These are phyloP conservation scores for Bubo scandiacus DNA, from an alignment of 2,113 vertebrate genomes.

Conservation along the genomic window DNA sequence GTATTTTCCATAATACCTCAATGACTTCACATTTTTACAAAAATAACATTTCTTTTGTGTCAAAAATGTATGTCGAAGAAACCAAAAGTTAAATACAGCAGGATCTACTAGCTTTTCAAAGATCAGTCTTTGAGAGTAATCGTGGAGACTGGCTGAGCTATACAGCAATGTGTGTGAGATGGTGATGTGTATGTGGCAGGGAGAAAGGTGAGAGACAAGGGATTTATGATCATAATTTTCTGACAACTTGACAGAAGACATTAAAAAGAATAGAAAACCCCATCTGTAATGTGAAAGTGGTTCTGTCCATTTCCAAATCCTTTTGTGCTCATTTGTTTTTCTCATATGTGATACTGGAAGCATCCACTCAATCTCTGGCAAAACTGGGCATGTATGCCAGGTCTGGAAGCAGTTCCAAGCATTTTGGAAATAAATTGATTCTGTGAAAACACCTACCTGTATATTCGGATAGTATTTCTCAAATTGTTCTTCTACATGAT, in stretches of 20 bases:
- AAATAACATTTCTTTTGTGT: background rate
- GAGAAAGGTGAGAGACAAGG: background rate
- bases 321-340: background rate
- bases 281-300: background rate
- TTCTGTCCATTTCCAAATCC: background rate
- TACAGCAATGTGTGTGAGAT: background rate
- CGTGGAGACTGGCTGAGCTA: background rate
- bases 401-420: background rate
- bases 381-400: background rate
- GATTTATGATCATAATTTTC: background rate
- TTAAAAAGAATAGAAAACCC: background rate
- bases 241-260: background rate
- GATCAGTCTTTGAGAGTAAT: background rate
- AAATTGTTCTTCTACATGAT: background rate
- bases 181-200: background rate
- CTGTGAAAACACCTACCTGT: background rate
- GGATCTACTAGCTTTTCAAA: background rate
- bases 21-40: background rate
- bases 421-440: background rate
- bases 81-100: background rate
- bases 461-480: background rate
- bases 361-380: background rate
- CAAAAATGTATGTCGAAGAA: background rate
- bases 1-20: background rate
- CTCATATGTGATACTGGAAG: background rate